Conservation (phyloP, 2,888 invertebrate species). For the Phaonia tiefii region DNA sequence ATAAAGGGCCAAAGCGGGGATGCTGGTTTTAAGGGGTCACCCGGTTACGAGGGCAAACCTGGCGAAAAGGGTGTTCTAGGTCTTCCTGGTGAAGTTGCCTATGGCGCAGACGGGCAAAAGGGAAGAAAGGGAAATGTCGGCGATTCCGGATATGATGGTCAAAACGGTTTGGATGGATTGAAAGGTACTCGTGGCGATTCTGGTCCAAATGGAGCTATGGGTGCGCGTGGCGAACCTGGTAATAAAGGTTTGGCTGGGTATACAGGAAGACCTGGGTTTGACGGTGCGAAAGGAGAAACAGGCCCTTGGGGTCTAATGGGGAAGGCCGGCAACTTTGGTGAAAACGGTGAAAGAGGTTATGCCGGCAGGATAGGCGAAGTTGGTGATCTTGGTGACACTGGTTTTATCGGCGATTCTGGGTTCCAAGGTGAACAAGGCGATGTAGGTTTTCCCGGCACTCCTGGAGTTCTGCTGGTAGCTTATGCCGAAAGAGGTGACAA, state of each 20-base stretch:
- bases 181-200: conserved; percentile 80
- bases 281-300: conserved; percentile 80
- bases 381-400: conserved; percentile 82
- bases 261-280: conserved; percentile 79
- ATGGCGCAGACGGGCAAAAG: conserved; percentile 80
- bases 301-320: conserved; percentile 81
- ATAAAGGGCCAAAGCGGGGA: conserved; percentile 84
- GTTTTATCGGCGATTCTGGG: conserved; percentile 81
- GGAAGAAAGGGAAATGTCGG: conserved; percentile 85
- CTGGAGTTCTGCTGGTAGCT: conserved; percentile 72
- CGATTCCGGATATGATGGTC: conserved; percentile 82
- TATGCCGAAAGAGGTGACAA: conserved; percentile 83
- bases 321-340: conserved; percentile 82
- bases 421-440: conserved; percentile 82
- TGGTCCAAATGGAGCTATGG: conserved; percentile 83
- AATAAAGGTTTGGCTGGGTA: conserved; percentile 76
- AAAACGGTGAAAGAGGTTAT: conserved; percentile 77
- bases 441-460: conserved; percentile 80
- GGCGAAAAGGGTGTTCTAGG: conserved; percentile 83
- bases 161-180: conserved; percentile 81
- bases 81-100: conserved; percentile 83
- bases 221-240: conserved; percentile 81
- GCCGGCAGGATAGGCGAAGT: conserved; percentile 81
- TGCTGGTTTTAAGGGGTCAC: conserved; percentile 80
- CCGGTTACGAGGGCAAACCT: conserved; percentile 75